Evolutionary conservation across 1,140 invertebrate genomes (phyloP), one percentile per base, ranked within the genome.

Genomic region (Drosophila sturtevanti): DNA sequence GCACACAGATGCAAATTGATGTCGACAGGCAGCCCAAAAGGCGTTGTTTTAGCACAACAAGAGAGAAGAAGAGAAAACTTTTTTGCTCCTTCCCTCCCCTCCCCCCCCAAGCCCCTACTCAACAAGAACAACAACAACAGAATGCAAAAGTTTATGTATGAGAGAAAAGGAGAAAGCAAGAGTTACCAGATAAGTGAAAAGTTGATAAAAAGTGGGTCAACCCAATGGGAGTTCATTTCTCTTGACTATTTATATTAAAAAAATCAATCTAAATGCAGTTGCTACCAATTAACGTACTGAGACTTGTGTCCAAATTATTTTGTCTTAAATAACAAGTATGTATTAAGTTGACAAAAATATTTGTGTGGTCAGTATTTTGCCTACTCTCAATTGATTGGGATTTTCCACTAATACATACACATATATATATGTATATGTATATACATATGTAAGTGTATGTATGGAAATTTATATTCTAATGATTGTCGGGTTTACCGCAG

Each of bases 221-320:
- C 60, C 74, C 70, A 24, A 4, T 21, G 41, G 54, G 14, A 22
- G 22, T 31, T 31, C 4, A 31, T 31, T 31, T 6, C 51, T 14
- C 16, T 14, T 10, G 7, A 4, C 37, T 18, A 34, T 62, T 61
- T 52, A 73, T 63, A 52, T 62, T 69, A 63, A 63, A 64, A 72
- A 70, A 80, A 80, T 68, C 66, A 80, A 84, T 84, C 71, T 72
- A 84, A 69, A 79, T 84, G 72, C 80, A 77, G 65, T 16, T 65
- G 37, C 35, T 63, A 44, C 60, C 71, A 82, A 81, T 86, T 86
- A 79, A 69, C 69, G 62, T 35, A 77, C 66, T 77, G 56, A 76
- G 60, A 73, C 72, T 60, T 14, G 24, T 11, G 10, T 9, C 52
- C 9, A 31, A 16, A 18, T 18, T 35, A 10, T n/a, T 16, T 27